Evolutionary conservation across 2,888 invertebrate species (phyloP).

Genomic region (Lycophotia porphyrea): DNA sequence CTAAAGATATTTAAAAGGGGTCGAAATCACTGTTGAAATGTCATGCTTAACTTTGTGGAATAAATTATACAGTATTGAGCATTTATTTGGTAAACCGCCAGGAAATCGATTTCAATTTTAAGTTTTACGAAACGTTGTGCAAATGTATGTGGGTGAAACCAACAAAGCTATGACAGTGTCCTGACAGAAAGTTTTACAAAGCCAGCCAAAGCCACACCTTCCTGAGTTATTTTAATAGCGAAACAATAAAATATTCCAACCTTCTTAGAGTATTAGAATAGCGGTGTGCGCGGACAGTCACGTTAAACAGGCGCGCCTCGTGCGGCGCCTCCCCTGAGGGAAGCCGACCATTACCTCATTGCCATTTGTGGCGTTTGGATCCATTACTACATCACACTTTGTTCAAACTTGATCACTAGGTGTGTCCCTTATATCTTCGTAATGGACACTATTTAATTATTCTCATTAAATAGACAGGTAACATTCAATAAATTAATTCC

Average conservation of each 20-base stretch:
- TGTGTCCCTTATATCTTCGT: conserved; percentile 45
- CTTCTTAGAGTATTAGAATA: conserved; percentile 67
- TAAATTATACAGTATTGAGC: background rate
- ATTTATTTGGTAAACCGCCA: conserved; percentile 5
- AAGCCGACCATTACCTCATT: conserved; percentile 83
- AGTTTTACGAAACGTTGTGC: background rate
- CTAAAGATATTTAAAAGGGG: conserved; percentile 24
- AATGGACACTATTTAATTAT: conserved; percentile 40
- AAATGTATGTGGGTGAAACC: background rate
- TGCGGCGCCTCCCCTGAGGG: conserved; percentile 73
- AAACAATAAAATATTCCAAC: conserved; percentile 59
- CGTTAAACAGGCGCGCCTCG: conserved; percentile 69
- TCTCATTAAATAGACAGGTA: conserved; percentile 10
- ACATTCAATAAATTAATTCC: conserved; percentile 1
- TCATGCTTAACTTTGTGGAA: background rate
- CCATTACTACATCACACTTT: conserved; percentile 67
- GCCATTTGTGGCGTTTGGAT: conserved; percentile 74
- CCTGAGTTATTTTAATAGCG: conserved; percentile 39
- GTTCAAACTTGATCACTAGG: conserved; percentile 66
- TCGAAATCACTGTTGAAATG: conserved; percentile 5
- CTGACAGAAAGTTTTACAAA: conserved; percentile 22
- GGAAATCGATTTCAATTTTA: background rate
- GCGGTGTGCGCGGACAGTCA: conserved; percentile 48
- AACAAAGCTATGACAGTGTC: background rate
- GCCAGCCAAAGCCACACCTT: conserved; percentile 43